Conservation (phyloP, 2,113 vertebrate species). For the Galbula dea region DNA sequence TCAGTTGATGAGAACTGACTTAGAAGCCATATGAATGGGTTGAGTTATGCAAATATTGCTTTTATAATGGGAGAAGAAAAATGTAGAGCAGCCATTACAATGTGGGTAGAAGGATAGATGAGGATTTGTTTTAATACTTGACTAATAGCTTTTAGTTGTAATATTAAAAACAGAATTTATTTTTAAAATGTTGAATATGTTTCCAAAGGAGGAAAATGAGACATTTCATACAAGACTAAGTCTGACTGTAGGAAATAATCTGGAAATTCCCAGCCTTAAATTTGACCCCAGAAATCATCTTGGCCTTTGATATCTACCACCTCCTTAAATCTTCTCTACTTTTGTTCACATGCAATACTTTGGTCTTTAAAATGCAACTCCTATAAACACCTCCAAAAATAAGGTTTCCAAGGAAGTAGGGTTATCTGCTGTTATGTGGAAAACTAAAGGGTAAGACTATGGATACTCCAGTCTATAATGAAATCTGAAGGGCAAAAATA, state of each 20-base stretch:
- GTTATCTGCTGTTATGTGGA: not conserved
- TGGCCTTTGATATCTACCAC: not conserved
- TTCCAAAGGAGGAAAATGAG: not conserved
- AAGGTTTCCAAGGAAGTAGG: not conserved
- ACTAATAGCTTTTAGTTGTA: slow-evolving; percentile 10
- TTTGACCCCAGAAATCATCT: not conserved
- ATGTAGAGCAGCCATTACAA: slow-evolving; percentile 34
- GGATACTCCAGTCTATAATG: not conserved
- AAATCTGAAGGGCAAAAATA: not conserved
- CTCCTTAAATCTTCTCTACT: not conserved
- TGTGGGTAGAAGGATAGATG: slow-evolving; percentile 26
- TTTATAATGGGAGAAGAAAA: slow-evolving; percentile 61
- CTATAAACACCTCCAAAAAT: not conserved
- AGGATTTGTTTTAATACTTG: not conserved
- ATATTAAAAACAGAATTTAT: not conserved
- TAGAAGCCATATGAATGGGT: slow-evolving; percentile 53
- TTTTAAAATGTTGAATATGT: not conserved
- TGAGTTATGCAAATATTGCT: slow-evolving; percentile 63
- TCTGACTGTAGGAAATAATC: not conserved
- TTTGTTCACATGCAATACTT: not conserved
- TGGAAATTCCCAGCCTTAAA: not conserved
- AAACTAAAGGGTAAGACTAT: not conserved
- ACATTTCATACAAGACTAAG: slow-evolving; percentile 19
- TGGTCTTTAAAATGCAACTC: not conserved
- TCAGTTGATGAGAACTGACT: slow-evolving; percentile 66